phyloP scores from a whole-genome alignment of 1,140 invertebrate species.

The Halyomorpha halys region DNA sequence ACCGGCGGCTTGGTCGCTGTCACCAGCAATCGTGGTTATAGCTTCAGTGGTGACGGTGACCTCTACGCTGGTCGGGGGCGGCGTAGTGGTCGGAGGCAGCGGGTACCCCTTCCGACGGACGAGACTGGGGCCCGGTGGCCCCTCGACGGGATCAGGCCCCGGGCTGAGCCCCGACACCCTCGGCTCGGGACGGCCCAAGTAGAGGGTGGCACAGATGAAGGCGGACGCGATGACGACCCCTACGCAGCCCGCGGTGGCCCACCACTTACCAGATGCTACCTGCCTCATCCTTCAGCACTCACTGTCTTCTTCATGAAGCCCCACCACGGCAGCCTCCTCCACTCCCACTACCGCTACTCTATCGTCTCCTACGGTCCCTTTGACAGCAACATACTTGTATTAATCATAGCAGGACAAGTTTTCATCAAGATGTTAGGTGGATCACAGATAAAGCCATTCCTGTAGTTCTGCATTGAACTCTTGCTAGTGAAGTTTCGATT shows the following conservation, averaged over 20 bases:
- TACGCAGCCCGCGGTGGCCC: constrained; percentile 30
- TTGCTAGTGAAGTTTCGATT: too few species aligned
- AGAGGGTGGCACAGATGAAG: constrained; percentile 32
- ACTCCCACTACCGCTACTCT: neutral
- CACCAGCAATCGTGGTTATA: neutral
- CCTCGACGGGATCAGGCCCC: neutral
- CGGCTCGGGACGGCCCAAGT: constrained; percentile 27
- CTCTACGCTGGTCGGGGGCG: neutral
- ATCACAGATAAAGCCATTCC: too few species aligned
- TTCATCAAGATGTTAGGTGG: too few species aligned
- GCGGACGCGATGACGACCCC: constrained; percentile 30
- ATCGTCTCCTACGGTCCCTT: neutral
- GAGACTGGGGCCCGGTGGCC: neutral
- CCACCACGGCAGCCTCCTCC: neutral
- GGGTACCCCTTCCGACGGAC: neutral
- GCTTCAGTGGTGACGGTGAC: neutral
- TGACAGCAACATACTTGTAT: neutral
- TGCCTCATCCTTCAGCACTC: neutral
- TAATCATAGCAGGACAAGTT: too few species aligned
- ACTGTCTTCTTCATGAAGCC: neutral
- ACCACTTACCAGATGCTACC: constrained; percentile 28
- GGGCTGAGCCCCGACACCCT: neutral
- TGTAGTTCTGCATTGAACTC: too few species aligned
- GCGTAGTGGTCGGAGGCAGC: neutral
- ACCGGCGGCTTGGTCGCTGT: neutral